Base-by-base conservation (phyloP, 1,140 invertebrate species). In the Drosophila pseudoobscura region DNA sequence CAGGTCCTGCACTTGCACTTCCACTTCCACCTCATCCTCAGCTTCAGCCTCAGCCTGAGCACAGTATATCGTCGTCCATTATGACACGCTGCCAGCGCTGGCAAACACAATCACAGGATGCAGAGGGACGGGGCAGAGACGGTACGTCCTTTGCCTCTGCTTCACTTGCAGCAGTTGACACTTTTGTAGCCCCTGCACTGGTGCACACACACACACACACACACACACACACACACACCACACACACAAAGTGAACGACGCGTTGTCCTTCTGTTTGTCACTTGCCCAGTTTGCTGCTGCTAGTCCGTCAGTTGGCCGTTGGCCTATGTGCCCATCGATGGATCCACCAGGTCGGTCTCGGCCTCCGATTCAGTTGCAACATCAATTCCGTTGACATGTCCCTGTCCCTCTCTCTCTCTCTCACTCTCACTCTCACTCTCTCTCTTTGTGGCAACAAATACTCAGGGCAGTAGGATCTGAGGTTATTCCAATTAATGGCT, bases 111-210 rank as follows among this genome's bases (percentile, higher is more conserved):
- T 85, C 78, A 75, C 69, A 68, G 82, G 61, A 74, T 85, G 82
- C 68, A 56, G 58, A 22, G 46, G 29, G 11, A 15, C 0, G 35
- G 24, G 2, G 24, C 0, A 24, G 22, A 2, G 22, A 2, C 20
- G 20, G 24, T 26, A 4, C 24, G 5, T 39, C 35, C 11, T 39
- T 39, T 62, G 58, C 35, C 46, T 46, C 31, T 72, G 65, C 65
- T 76, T 85, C 73, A 74, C 73, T 87, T 80, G 78, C 69, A 87
- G 78, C 69, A 87, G 80, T 85, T 85, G 82, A 87, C 80, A 85
- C 80, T 87, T 85, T 71, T 61, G 74, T 75, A 66, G 71, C 54
- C 39, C 17, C 43, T 51, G 55, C 44, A 43, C 17, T 20, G 20
- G 20, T 20, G 20, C 31, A 31, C 31, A 31, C 31, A 9, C 31